Evolutionary conservation across 2,797 vertebrate species (phyloP), one percentile per base, ranked within the genome.

Genomic region (Anas acuta): DNA sequence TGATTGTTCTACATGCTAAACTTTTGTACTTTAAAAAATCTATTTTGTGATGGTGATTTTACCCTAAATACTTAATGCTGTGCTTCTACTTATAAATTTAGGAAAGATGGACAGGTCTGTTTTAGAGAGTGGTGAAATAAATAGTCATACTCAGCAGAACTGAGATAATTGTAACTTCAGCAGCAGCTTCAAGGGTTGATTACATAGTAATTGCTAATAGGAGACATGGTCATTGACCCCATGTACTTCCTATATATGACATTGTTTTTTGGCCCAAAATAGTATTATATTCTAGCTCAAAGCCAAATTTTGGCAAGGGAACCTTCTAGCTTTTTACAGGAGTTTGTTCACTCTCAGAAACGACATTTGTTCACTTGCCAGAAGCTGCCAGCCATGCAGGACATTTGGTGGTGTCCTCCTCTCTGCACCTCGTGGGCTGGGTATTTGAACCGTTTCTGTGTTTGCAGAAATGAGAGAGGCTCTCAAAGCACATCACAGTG

Each of bases 301-400:
- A 35, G 41, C 26, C 14, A 83, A 51, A 56, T 65, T 90, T 93
- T 87, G 73, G 15, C 58, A 76, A 56, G 83, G 56, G 35, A 87
- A 30, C 35, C 22, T 82, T 62, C 33, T 5, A 62, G 30, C 11
- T 35, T 30, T 60, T 64, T 30, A 33, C 28, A 74, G 64, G 56
- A 73, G 26, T 67, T 87, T 75, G 6, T 26, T 91, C 12, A 4
- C 56, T 43, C 5, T 64, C 67, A 33, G n/a, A 74, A 73, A 30
- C 0, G 0, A 28, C 33, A 11, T 92, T 72, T 58, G 26, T 45
- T 92, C 13, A 5, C 20, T 26, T 73, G 49, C 54, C 65, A 75
- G 62, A 82, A 84, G 35, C 56, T 87, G 56, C 39, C n/a, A 35
- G 37, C 41, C 26, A 2, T 39, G 14, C 1, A 9, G n/a, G 60